Conservation (phyloP, 2,888 invertebrate genomes). For the Drosophila barbarae region DNA sequence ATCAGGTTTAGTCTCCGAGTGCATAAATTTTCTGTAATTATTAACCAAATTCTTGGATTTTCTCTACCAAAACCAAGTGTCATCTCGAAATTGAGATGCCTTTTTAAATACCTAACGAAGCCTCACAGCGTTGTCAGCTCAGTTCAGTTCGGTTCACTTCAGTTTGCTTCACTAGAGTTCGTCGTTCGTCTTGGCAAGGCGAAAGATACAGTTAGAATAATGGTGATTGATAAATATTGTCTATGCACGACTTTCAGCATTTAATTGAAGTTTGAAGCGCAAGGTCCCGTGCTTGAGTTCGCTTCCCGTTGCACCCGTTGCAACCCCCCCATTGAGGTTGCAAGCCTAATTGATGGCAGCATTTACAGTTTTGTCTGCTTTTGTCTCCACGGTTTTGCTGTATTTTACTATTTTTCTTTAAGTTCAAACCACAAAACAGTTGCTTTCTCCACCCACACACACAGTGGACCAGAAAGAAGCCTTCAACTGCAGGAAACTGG, state of each 20-base stretch:
- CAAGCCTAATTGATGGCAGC: slow-evolving; percentile 63
- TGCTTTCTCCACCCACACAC: slow-evolving; percentile 66
- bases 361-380: slow-evolving; percentile 39
- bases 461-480: slow-evolving; percentile 9
- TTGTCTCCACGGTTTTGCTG: slow-evolving; percentile 21
- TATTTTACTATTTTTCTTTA: neutral
- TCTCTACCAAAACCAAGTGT: too few relatives aligned
- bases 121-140: slow-evolving; percentile 4
- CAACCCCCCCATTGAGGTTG: slow-evolving; percentile 30
- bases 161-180: slow-evolving; percentile 14
- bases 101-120: slow-evolving; percentile 39
- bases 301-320: slow-evolving; percentile 7
- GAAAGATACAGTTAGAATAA: slow-evolving; percentile 69
- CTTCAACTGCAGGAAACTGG: slow-evolving; percentile 18
- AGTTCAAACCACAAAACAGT: slow-evolving; percentile 18
- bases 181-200: slow-evolving; percentile 30
- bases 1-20: too few relatives aligned
- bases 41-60: too few relatives aligned
- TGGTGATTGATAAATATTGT: slow-evolving; percentile 75
- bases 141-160: neutral
- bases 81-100: slow-evolving; percentile 23
- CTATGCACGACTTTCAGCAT: slow-evolving; percentile 65
- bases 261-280: slow-evolving; percentile 70
- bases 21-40: too few relatives aligned
- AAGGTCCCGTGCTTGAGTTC: slow-evolving; percentile 37